Conservation (phyloP, 37 sponge, comb jelly and placozoan species). For the Tethya wilhelma region DNA sequence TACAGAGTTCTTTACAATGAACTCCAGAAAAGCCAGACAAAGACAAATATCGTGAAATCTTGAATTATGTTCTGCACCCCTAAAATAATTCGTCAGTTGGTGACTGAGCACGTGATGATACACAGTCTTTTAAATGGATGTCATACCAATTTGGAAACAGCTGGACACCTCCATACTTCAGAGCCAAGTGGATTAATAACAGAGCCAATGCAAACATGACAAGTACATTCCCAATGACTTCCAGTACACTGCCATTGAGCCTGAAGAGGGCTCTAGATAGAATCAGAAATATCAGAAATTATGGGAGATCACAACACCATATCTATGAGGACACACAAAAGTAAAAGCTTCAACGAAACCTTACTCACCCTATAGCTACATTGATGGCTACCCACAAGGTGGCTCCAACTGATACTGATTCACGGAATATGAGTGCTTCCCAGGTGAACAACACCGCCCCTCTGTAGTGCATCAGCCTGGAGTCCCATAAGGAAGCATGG, state of each 20-base stretch:
- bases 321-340: not conserved
- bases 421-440: conserved; percentile 14
- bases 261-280: not conserved
- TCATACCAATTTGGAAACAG: conserved; percentile 25
- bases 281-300: too few relatives aligned
- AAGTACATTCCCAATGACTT: conserved; percentile 7
- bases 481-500: conserved; percentile 7
- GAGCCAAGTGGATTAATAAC: not conserved
- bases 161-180: not conserved
- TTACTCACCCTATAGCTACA: conserved; percentile 16
- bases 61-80: not conserved
- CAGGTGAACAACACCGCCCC: conserved; percentile 16
- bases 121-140: too few relatives aligned
- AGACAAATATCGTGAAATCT: not conserved
- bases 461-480: not conserved
- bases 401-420: conserved; percentile 1
- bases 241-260: not conserved
- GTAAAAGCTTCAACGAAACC: not conserved
- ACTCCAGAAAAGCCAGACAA: not conserved
- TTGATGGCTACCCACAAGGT: conserved; percentile 8
- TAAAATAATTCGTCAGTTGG: not conserved
- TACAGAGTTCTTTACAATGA: not conserved
- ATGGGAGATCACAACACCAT: not conserved
- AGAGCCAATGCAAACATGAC: conserved; percentile 15
- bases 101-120: not conserved